Percentiles rank a stretch among this genome's conserved stretches.
Evolutionary conservation across 2,888 invertebrate genomes (phyloP).

Genomic region (Druceiella hillmani): DNA sequence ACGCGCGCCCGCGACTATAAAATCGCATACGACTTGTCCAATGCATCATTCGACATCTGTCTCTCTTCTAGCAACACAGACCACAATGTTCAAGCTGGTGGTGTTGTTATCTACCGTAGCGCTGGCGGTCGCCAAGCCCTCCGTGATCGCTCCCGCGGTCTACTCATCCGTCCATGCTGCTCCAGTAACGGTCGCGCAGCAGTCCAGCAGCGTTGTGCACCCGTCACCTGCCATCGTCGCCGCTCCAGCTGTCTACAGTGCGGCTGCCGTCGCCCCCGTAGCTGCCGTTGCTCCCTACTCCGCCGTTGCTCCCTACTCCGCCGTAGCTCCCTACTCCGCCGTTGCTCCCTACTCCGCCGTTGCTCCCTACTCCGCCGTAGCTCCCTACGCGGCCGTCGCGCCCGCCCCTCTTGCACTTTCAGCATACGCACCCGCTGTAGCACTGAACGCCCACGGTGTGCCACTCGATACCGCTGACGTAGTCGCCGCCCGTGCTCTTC

Average conservation of each 20-base stretch:
- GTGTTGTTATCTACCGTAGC: constrained; percentile 58
- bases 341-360: constrained; percentile 34
- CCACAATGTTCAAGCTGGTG: constrained; percentile 52
- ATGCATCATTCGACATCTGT: no score
- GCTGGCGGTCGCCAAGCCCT: constrained; percentile 51
- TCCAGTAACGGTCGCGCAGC: constrained; percentile 31
- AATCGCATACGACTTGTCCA: no score
- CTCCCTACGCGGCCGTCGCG: constrained; percentile 19
- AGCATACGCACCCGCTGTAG: constrained; percentile 40
- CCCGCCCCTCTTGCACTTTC: constrained; percentile 39
- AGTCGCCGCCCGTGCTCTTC: constrained; percentile 43
- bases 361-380: constrained; percentile 35
- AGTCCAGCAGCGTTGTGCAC: constrained; percentile 32
- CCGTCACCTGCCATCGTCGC: constrained; percentile 32
- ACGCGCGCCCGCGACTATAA: no score
- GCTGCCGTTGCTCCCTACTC: constrained; percentile 27
- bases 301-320: constrained; percentile 38
- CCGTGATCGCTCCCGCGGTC: constrained; percentile 32
- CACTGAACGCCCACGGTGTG: constrained; percentile 45
- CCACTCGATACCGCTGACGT: constrained; percentile 49
- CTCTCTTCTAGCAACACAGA: constrained; percentile 37
- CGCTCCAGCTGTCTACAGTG: constrained; percentile 25
- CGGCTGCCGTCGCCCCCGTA: constrained; percentile 21
- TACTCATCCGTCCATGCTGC: constrained; percentile 25
- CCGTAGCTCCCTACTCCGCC: constrained; percentile 28